Conservation (phyloP, 2,888 invertebrate species). For the Agrenia bidenticulata region DNA sequence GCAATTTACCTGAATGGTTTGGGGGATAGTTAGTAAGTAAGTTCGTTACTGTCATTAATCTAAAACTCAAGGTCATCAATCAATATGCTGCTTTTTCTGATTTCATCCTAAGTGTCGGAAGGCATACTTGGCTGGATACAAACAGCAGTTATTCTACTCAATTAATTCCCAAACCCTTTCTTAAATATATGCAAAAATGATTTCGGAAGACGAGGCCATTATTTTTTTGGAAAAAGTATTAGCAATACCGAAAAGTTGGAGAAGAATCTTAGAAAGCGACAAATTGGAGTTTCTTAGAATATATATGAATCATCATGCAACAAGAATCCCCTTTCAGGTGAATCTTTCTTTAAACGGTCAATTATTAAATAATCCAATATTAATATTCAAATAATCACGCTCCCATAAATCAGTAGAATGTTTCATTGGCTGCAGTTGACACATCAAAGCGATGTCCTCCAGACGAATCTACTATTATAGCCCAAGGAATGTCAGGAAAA, state of each 20-base stretch:
- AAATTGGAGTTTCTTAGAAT: conserved; percentile 26
- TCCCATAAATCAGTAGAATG: conserved; percentile 18
- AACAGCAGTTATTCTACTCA: too few species aligned
- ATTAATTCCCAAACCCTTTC: too few species aligned
- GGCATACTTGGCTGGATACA: too few species aligned
- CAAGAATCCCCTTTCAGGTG: conserved; percentile 32
- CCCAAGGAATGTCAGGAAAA: conserved; percentile 16
- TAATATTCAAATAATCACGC: not conserved
- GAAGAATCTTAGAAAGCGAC: conserved; percentile 20
- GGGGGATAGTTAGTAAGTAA: too few species aligned
- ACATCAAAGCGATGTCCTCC: conserved; percentile 20
- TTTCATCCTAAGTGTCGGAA: too few species aligned
- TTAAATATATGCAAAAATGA: too few species aligned
- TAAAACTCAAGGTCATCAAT: too few species aligned
- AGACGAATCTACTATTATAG: conserved; percentile 22
- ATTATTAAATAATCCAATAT: not conserved
- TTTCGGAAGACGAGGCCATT: too few species aligned
- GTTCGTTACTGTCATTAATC: too few species aligned
- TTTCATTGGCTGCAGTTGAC: conserved; percentile 27
- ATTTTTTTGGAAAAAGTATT: conserved; percentile 23
- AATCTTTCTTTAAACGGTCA: not conserved
- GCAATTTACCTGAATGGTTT: too few species aligned
- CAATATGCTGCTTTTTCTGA: too few species aligned
- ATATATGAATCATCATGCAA: conserved; percentile 25
- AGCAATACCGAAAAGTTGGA: conserved; percentile 25